Evolutionary conservation across 2,888 invertebrate species (phyloP), one percentile per base, ranked within the genome.

Genomic region (Galerucella calmariensis): DNA sequence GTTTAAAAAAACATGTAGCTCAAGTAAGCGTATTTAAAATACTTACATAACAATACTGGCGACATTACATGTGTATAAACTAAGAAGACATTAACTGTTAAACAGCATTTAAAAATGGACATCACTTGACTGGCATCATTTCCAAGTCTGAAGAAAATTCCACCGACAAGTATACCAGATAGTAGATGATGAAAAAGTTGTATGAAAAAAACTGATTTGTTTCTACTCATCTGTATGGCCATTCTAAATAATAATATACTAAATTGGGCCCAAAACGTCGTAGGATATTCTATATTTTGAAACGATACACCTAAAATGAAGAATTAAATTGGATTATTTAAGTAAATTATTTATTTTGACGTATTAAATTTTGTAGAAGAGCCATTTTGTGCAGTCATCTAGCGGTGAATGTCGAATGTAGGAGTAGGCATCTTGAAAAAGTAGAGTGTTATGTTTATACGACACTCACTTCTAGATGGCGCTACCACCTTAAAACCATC

Each of bases 51-150:
- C 62, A 92, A 83, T 6, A 92, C 89, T 41, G 91, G 91, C 71
- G 90, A 88, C 91, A 92, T 92, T 16, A 89, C 88, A 79, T 92
- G 88, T 0, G 92, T 92, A 80, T 92, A 92, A 89, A 92, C 90
- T 81, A 91, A 91, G 85, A 92, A 92, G 0, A 92, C 91, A 1
- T 91, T 83, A 35, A 89, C 88, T 79, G 90, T 89, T 9, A 92
- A 86, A 77, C 90, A 90, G 83, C 91, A 91, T 79, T 92, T 92
- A 83, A 92, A 91, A 82, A 91, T 91, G 61, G 90, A 89, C 8
- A 90, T 86, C 0, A 91, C 90, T 5, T 88, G 81, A 51, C 86
- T 87, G 0, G 90, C 92, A 77, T 92, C 89, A 81, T 90, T 89
- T 53, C 92, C 92, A 2, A 90, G 88, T 35, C 88, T 86, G 78